A percentile compares a stretch with the other conserved stretches of the same genome.
These are phyloP conservation scores for Hypocryptadius cinnamomeus DNA, from an alignment of 2,113 vertebrate species.

Conservation along the genomic window DNA sequence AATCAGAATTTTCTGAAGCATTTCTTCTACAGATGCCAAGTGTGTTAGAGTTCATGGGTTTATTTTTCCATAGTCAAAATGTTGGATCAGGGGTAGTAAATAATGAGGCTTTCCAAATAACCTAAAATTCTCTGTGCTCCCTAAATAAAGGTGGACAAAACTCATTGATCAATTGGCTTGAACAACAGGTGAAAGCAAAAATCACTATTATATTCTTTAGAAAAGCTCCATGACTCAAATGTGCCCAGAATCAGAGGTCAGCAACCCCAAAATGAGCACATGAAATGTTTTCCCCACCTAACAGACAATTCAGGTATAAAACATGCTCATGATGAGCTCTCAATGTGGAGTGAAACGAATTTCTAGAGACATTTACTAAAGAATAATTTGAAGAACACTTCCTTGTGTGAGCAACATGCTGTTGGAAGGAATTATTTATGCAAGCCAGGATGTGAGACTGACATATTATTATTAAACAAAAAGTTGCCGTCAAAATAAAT, in stretches of 20 bases:
- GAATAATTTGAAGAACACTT: neutral
- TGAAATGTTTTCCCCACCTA: neutral
- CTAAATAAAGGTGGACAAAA: neutral
- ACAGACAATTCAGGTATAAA: neutral
- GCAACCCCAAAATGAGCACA: fast-evolving
- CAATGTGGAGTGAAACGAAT: fast-evolving
- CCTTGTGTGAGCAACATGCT: neutral
- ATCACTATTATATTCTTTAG: neutral
- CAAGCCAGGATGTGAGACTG: neutral
- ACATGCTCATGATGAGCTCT: neutral
- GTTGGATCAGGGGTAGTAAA: neutral
- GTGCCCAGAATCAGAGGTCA: neutral
- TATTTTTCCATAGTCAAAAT: neutral
- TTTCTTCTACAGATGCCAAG: neutral
- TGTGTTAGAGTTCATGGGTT: neutral
- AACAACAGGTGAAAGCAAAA: neutral
- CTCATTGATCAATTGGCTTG: neutral
- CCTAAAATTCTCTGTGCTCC: neutral
- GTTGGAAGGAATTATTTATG: neutral
- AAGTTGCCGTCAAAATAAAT: neutral
- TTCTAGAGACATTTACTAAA: neutral
- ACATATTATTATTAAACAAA: neutral
- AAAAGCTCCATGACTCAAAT: neutral
- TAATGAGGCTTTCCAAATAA: neutral
- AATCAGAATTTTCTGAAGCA: neutral